Evolutionary conservation across 2,797 vertebrate species (phyloP).

Genomic region (Psittacula echo): DNA sequence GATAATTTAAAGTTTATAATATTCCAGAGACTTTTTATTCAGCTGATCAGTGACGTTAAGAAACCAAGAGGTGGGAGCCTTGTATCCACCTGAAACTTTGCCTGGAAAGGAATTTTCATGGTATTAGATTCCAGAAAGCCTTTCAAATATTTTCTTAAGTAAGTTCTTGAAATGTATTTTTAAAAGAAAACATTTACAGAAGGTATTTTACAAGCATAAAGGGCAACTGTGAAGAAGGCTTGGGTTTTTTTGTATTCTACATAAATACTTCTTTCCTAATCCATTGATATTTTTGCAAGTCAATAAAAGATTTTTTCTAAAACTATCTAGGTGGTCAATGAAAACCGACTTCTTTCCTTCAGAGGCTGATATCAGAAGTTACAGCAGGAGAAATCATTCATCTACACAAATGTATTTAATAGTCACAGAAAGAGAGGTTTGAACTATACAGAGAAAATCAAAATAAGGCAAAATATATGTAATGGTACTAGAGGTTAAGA

Average conservation of each 20-base stretch:
- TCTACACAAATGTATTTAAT: not conserved
- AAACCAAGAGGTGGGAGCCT: not conserved
- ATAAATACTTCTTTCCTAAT: not conserved
- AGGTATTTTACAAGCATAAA: not conserved
- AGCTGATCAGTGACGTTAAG: not conserved
- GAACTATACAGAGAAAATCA: not conserved
- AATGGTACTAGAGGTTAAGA: not conserved
- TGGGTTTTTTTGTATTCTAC: not conserved
- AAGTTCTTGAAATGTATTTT: not conserved
- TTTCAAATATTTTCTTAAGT: not conserved
- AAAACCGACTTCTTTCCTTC: not conserved
- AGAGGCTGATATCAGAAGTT: not conserved
- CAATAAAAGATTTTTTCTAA: not conserved
- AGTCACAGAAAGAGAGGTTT: not conserved
- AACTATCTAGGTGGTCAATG: not conserved
- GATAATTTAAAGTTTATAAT: not conserved
- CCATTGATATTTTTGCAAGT: not conserved
- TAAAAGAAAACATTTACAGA: not conserved
- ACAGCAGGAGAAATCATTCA: not conserved
- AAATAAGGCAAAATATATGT: not conserved
- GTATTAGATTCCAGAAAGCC: not conserved
- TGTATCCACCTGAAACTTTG: not conserved
- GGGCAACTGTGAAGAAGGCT: not conserved
- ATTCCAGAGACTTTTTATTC: not conserved
- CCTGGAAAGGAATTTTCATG: not conserved